Base-by-base conservation (phyloP, 2,888 invertebrate species). In the Rotaria socialis region DNA sequence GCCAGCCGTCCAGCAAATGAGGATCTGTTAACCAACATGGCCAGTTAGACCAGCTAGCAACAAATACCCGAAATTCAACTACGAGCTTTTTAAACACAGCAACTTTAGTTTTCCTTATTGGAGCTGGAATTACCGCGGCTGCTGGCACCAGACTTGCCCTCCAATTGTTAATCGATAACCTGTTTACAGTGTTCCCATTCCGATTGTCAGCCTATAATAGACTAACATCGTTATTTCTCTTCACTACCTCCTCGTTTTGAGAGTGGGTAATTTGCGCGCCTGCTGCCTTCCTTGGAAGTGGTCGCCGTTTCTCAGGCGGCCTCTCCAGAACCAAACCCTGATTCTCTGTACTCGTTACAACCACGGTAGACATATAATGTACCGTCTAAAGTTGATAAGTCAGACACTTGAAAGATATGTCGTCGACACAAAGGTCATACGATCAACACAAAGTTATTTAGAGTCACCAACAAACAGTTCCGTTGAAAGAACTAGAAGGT, bases 261-360 rank as follows among this genome's bases (percentile, higher is more conserved):
- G 92, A 93, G 91, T 93, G 93, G 93, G 92, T 93, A 93, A 93
- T 93, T 93, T 93, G 92, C 93, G 93, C 93, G 93, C 93, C 93
- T 93, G 93, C 93, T 94, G 93, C 93, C 93, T 93, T 93, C 93
- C 93, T 90, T 89, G 93, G 91, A 91, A 84, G 85, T 93, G 93
- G 93, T 93, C 93, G 93, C 93, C 93, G 93, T 93, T 93, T 93
- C 93, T 93, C 93, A 93, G 93, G 93, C 93, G 93, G 93, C 93
- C 93, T 93, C 93, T 93, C 93, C 93, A 93, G 93, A 93, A 93
- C 93, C 93, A 93, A 94, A 94, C 93, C 93, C 93, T 93, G 92
- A 94, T 94, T 93, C 93, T 93, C 93, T 93, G 93, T 93, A 94
- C 93, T 93, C 93, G 93, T 94, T 88, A 89, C 87, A 92, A 93